Evolutionary conservation across 2,797 vertebrate species (phyloP), one percentile per base, ranked within the genome.

Genomic region (Telmatherina bonti): DNA sequence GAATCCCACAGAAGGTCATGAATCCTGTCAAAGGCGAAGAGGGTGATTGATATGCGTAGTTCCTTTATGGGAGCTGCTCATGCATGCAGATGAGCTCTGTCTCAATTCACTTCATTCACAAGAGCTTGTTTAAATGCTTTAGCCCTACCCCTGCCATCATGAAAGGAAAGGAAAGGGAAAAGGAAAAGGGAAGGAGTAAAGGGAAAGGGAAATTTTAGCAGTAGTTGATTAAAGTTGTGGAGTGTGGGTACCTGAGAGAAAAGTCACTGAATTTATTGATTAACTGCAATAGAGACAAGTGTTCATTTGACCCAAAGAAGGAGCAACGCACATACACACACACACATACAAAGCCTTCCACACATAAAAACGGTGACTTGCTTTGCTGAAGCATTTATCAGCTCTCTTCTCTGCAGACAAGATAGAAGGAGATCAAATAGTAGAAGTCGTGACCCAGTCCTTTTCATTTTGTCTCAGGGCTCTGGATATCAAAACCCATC

Each of bases 1-100:
- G 85, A 88, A 84, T 69, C 67, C 72, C 75, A 38, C 62, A 70
- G 84, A 92, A 87, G 84, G 82, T 88, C 85, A 83, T 67, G 70
- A 85, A 85, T 88, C 72, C 62, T 72, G 76, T 77, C 47, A 43
- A 86, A 85, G 68, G 77, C 30, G 59, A 70, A 81, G 64, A 68
- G 71, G 58, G 66, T 90, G 90, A 93, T 87, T 89, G 88, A 92
- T 92, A 89, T 79, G 87, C 57, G 60, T 82, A 85, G 89, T 89
- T 92, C 85, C 86, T 88, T 90, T 89, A 86, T 86, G 79, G 73
- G 64, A 72, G 71, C 80, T 24, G 74, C 75, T 90, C 86, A 76
- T 85, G 93, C 91, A 94, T 94, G 88, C 78, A 73, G 56, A 93
- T 91, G 85, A 88, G 86, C 62, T 72, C 79, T 18, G 76, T 81